Percentiles rank a stretch among this genome's conserved stretches.
phyloP scores from a whole-genome alignment of 2,797 vertebrate species.

The Notolepis coatsorum region DNA sequence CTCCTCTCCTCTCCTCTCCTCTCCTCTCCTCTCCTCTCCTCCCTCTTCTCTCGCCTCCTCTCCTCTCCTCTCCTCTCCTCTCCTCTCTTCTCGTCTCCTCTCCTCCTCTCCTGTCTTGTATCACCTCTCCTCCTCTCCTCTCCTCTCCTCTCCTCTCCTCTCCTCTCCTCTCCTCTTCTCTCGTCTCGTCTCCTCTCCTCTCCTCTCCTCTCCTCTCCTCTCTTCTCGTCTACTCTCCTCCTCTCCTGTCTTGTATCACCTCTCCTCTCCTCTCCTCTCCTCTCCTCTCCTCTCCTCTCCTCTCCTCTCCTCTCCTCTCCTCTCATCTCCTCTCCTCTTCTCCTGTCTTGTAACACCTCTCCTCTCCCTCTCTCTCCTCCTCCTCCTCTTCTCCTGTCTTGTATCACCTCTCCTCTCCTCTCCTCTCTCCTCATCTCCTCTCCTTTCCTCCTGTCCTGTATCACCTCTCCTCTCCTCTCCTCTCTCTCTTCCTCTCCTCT shows the following conservation, averaged over 20 bases:
- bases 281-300: not conserved
- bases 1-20: not conserved
- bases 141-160: not conserved
- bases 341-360: too few species aligned
- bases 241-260: too few species aligned
- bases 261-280: slow-evolving; percentile 1
- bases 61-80: not conserved
- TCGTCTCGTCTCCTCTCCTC: not conserved
- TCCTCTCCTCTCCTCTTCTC: not conserved
- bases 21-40: not conserved
- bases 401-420: too few species aligned
- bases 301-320: not conserved
- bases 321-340: too few species aligned
- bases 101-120: too few species aligned
- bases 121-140: not conserved
- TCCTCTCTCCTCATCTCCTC: too few species aligned
- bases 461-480: too few species aligned
- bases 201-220: too few species aligned
- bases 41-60: not conserved
- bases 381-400: not conserved
- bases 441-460: not conserved
- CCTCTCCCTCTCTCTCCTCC: too few species aligned
- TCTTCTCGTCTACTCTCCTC: too few species aligned
- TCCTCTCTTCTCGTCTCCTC: not conserved
- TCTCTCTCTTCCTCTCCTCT: not conserved